Conservation (phyloP, 2,797 vertebrate species). For the Epinephelus coioides region DNA sequence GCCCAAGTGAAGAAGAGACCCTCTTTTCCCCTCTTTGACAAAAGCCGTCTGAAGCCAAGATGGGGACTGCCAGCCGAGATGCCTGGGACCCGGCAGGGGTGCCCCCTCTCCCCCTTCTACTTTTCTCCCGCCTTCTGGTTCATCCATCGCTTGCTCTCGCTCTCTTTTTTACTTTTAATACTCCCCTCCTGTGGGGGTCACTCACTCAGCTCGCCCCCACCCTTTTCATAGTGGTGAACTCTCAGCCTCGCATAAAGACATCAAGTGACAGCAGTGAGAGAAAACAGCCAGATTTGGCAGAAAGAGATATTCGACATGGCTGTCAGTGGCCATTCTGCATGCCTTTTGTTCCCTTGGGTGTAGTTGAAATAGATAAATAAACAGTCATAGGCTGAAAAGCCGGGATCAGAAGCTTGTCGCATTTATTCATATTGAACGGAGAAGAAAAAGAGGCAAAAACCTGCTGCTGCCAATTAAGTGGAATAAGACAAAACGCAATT, state of each 20-base stretch:
- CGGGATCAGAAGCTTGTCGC: slow-evolving; percentile 84
- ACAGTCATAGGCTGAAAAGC: slow-evolving; percentile 86
- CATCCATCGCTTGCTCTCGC: slow-evolving; percentile 88
- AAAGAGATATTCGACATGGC: slow-evolving; percentile 99
- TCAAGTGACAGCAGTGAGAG: slow-evolving; percentile 92
- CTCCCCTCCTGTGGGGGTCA: slow-evolving; percentile 94
- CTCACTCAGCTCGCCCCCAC: slow-evolving; percentile 82
- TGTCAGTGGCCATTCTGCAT: slow-evolving; percentile 92
- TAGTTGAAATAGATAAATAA: slow-evolving; percentile 90
- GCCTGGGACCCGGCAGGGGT: slow-evolving; percentile 91
- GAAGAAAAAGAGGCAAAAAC: slow-evolving; percentile 80
- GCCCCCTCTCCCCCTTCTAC: slow-evolving; percentile 81
- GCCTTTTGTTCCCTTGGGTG: slow-evolving; percentile 88
- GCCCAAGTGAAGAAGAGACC: slow-evolving; percentile 95
- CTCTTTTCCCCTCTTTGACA: slow-evolving; percentile 90
- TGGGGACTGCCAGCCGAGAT: slow-evolving; percentile 91
- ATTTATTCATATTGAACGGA: slow-evolving; percentile 83
- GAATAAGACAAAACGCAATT: slow-evolving; percentile 81
- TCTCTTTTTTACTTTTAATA: slow-evolving; percentile 85
- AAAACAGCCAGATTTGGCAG: slow-evolving; percentile 91
- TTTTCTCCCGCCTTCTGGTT: slow-evolving; percentile 86
- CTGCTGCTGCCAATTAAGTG: slow-evolving; percentile 82
- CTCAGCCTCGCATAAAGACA: slow-evolving; percentile 98
- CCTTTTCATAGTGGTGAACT: slow-evolving; percentile 92
- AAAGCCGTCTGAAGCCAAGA: slow-evolving; percentile 94